Evolutionary conservation across 2,797 vertebrate species (phyloP).

Genomic region (Eulemur rubriventer): DNA sequence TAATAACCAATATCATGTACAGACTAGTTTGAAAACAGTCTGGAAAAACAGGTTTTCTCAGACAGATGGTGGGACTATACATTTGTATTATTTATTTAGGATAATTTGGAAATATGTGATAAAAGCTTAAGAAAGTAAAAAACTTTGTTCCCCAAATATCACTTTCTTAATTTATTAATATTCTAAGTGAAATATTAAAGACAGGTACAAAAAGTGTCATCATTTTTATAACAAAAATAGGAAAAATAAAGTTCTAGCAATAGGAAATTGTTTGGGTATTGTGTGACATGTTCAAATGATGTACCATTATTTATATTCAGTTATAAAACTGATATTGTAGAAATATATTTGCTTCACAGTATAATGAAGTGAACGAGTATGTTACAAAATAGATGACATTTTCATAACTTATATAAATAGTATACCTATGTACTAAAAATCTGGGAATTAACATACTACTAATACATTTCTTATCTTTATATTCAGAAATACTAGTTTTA

Average conservation of each 20-base stretch:
- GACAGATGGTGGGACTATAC: not conserved
- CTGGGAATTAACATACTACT: not conserved
- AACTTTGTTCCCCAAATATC: not conserved
- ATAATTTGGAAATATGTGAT: constrained; percentile 22
- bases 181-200: constrained; percentile 13
- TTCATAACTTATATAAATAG: not conserved
- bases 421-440: not conserved
- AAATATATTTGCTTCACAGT: not conserved
- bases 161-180: not conserved
- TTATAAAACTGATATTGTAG: not conserved
- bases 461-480: not conserved
- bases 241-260: not conserved
- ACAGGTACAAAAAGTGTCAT: not conserved
- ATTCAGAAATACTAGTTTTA: constrained; percentile 1
- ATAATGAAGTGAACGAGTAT: not conserved
- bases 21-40: not conserved
- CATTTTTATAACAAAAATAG: not conserved
- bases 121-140: constrained; percentile 36
- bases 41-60: not conserved
- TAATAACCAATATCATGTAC: not conserved
- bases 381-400: not conserved
- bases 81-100: constrained; percentile 11
- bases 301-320: not conserved
- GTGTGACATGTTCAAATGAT: not conserved
- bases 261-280: not conserved